A percentile compares a stretch with the other conserved stretches of the same genome.
Conservation (phyloP, 2,888 invertebrate genomes). For the Trachelus troglodyta region DNA sequence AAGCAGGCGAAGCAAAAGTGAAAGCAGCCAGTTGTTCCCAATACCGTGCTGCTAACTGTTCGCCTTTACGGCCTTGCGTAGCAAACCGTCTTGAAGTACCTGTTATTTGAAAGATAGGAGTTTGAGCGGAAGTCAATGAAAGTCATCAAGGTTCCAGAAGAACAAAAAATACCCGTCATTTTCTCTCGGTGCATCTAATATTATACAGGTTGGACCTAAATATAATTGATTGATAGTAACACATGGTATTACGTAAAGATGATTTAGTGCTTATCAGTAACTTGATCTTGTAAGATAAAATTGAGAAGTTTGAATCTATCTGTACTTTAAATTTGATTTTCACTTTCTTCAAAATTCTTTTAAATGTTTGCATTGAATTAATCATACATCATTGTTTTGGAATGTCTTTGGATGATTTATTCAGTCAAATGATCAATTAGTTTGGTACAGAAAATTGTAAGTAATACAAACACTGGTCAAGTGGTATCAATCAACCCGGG, state of each 20-base stretch:
- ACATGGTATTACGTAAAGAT: neutral
- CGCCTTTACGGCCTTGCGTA: conserved; percentile 33
- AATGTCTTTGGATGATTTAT: neutral
- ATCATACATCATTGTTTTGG: neutral
- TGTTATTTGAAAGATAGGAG: neutral
- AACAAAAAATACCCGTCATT: neutral
- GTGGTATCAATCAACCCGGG: neutral
- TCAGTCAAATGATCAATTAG: neutral
- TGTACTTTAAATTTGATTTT: neutral
- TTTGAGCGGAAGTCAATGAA: conserved; percentile 37
- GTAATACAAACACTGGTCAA: neutral
- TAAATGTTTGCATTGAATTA: neutral
- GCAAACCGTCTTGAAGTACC: neutral
- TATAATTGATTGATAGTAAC: neutral
- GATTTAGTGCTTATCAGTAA: neutral
- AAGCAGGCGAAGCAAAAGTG: conserved; percentile 37
- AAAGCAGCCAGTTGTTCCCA: conserved; percentile 31
- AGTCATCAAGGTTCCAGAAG: conserved; percentile 13
- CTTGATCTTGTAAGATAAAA: neutral
- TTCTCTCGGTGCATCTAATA: neutral
- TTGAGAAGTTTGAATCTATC: neutral
- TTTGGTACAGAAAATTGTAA: neutral
- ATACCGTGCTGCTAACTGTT: conserved; percentile 12
- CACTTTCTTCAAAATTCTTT: neutral
- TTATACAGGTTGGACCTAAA: neutral